These are phyloP conservation scores for Cygnus buccinator DNA, from an alignment of 2,113 vertebrate species.

Conservation along the genomic window DNA sequence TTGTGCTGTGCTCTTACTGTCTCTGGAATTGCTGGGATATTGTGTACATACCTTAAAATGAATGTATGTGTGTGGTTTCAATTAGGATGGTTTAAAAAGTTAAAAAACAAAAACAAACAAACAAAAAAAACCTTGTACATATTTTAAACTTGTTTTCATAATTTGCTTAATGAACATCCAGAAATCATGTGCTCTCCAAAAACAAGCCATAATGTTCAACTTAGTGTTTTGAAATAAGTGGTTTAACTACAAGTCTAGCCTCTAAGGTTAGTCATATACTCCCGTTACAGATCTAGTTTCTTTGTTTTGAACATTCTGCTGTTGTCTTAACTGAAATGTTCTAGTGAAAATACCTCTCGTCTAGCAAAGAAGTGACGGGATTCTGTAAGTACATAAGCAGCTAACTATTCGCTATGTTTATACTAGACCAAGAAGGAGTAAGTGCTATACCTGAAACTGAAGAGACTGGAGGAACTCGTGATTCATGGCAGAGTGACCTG, in stretches of 20 bases:
- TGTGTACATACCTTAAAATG: background rate
- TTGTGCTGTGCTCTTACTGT: background rate
- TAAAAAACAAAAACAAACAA: background rate
- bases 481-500: constrained; percentile 83
- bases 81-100: background rate
- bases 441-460: background rate
- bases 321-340: background rate
- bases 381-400: background rate
- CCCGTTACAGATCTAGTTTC: background rate
- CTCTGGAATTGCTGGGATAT: background rate
- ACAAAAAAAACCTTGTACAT: too few relatives aligned
- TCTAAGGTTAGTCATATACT: background rate
- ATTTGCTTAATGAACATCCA: too few relatives aligned
- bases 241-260: background rate
- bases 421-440: constrained; percentile 10
- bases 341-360: background rate
- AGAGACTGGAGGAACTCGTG: constrained; percentile 1
- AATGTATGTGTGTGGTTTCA: background rate
- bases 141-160: background rate
- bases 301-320: background rate
- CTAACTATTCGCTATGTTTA: constrained; percentile 25
- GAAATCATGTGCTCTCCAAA: background rate
- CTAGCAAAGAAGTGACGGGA: background rate
- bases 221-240: background rate
- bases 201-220: background rate